Evolutionary conservation across 2,113 vertebrate genomes (phyloP), one percentile per base, ranked within the genome.

Genomic region (Rhynchopsitta pachyrhyncha): DNA sequence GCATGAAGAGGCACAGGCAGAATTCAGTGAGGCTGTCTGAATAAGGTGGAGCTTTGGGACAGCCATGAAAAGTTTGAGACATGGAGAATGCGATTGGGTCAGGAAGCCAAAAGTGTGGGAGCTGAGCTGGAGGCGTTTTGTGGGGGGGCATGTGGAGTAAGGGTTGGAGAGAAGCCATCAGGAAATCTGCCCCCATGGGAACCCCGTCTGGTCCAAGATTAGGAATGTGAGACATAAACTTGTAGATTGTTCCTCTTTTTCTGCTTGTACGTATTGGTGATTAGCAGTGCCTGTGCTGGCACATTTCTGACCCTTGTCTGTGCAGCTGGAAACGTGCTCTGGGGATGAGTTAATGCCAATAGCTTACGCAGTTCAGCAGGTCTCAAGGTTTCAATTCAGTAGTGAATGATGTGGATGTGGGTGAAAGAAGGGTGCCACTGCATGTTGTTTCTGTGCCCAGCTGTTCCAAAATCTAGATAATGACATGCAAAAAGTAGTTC

Each of bases 101-200:
- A 92, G 64, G 59, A 80, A 84, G 69, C 60, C 60, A 89, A 33
- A 78, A 95, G 66, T 91, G 86, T 89, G 83, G 70, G 86, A 95
- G 91, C 77, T 79, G 89, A 89, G 62, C 88, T 81, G 74, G 77
- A 95, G 95, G 91, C 35, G 2, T 86, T 95, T 33, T 67, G 68
- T 39, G 55, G 73, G 69, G 93, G 57, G 93, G 69, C 74, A 37
- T 66, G 12, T 63, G 64, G 91, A 95, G 35, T 78, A 67, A 78
- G 57, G n/a, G 18, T 57, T 89, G 91, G 91, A 91, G 74, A 82
- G 62, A 41, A 92, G 84, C 93, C 89, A 85, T 86, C 74, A 73
- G 86, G 93, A 96, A 95, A 24, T 28, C 31, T 69, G 77, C 91
- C 93, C 91, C 87, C 47, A 25, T 0, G 70, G 86, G 94, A 92